phyloP scores from a whole-genome alignment of 2,113 vertebrate species.

The Myotis davidii region DNA sequence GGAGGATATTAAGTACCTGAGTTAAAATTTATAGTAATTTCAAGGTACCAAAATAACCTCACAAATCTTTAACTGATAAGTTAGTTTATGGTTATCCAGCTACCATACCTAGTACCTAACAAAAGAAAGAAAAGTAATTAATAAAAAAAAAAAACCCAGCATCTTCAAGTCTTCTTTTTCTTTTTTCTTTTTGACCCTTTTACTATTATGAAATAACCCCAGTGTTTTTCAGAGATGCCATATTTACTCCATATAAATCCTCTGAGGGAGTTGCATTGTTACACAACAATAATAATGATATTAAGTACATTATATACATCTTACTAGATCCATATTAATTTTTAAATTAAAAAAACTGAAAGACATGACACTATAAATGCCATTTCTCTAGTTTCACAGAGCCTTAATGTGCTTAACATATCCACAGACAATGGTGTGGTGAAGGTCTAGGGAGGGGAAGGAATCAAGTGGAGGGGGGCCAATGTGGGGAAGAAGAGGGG shows the following conservation, averaged over 20 bases:
- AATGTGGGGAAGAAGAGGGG: too few species aligned
- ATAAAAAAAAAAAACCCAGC: background rate
- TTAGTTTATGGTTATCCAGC: background rate
- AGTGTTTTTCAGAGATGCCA: too few species aligned
- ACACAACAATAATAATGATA: background rate
- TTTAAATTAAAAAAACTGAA: conserved; percentile 16
- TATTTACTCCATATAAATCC: conserved; percentile 46
- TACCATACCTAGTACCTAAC: background rate
- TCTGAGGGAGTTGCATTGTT: background rate
- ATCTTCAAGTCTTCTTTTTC: background rate
- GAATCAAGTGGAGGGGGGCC: too few species aligned
- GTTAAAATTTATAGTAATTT: background rate
- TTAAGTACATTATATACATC: background rate
- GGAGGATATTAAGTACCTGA: background rate
- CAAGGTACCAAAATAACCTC: background rate
- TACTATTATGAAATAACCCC: too few species aligned
- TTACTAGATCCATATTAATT: conserved; percentile 22
- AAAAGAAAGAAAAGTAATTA: background rate
- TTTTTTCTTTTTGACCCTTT: background rate
- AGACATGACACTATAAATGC: background rate
- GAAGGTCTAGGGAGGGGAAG: too few species aligned
- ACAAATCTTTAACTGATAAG: background rate
- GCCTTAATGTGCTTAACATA: background rate
- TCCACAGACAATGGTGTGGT: too few species aligned
- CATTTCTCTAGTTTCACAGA: background rate